Base-by-base conservation (phyloP, 2,797 vertebrate species). In the Mus minutoides region DNA sequence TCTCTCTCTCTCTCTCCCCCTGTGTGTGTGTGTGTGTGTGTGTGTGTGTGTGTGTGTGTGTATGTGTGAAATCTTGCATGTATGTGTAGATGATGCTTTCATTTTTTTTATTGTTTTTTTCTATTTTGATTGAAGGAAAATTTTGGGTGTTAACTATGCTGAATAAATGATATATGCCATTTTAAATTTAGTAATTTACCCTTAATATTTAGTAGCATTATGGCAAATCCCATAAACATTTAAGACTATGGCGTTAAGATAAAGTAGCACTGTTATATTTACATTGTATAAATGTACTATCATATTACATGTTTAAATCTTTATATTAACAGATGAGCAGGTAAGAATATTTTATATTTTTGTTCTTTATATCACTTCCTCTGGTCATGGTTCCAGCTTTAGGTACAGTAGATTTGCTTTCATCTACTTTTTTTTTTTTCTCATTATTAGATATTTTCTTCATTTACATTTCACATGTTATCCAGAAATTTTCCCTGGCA, bases 341-440 rank as follows among this genome's bases (percentile, higher is more conserved):
- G 0, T 58, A 82, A 37, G 37, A 4, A 14, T 17, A 13, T 37
- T 58, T 83, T n/a, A 13, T 43, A 12, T 40, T 94, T 89, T 69
- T 24, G 8, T 10, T 22, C 78, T 79, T 19, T 10, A 24, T 12
- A 8, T 3, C 6, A 34, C 6, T 1, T 92, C 6, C 69, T 24
- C 34, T 54, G 43, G 11, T 43, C 7, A 26, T 84, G 67, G 21
- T 34, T 43, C 9, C 11, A 80, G n/a, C 19, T 80, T 4, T 17
- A 86, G 17, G 0, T 1, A 4, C 1, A 60, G 12, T 69, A 3
- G 19, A 11, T 88, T 75, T 37, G 0, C 0, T 0, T 13, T 10
- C 62, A 26, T 46, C 1, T 56, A 12, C 12, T 78, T 64, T n/a
- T n/a, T n/a, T n/a, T n/a, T n/a, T n/a, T n/a, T n/a, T n/a, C n/a